Evolutionary conservation across 1,140 invertebrate species (phyloP), one percentile per base, ranked within the genome.

Genomic region (Rhyacophila brunnea): DNA sequence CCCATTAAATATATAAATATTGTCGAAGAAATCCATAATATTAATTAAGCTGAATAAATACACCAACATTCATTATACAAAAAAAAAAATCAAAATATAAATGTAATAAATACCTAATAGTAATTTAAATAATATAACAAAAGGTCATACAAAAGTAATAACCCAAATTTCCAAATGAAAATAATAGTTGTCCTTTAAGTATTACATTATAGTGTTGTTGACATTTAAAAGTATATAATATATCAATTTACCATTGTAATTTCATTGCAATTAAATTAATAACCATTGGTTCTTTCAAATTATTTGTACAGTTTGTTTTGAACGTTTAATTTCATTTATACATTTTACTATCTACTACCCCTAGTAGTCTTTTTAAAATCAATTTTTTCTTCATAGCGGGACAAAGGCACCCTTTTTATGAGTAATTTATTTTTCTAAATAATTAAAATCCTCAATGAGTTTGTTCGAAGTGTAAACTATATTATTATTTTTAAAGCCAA

Each of bases 151-250:
- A 5, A 28, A 28, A 28, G 9, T 5, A 28, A 28, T 28, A 28
- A 28, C 23, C 23, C 38, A 40, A n/a, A 13, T 15, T 40, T 15
- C 38, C 11, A 40, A 13, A 40, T 40, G 38, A 40, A 40, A 28
- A 28, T 28, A 28, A 28, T 28, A 28, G 23, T 28, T 28, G 23
- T 28, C 23, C 23, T 40, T 11, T 40, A 40, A 40, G 49, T 28
- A 28, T 28, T n/a, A n/a, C n/a, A n/a, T n/a, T 58, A 58, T 58
- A 58, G 56, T 51, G 47, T 58, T 58, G 56, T 58, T 58, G 56
- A 58, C 56, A 51, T 50, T 58, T 58, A 58, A 58, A 58, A 40
- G 38, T 58, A 58, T 58, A 50, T 50, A 51, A 58, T 58, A 28
- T 28, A 28, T 28, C 23, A 28, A 28, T 28, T 28, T 28, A 28